Conservation (phyloP, 2,113 vertebrate genomes). For the Corynorhinus townsendii region DNA sequence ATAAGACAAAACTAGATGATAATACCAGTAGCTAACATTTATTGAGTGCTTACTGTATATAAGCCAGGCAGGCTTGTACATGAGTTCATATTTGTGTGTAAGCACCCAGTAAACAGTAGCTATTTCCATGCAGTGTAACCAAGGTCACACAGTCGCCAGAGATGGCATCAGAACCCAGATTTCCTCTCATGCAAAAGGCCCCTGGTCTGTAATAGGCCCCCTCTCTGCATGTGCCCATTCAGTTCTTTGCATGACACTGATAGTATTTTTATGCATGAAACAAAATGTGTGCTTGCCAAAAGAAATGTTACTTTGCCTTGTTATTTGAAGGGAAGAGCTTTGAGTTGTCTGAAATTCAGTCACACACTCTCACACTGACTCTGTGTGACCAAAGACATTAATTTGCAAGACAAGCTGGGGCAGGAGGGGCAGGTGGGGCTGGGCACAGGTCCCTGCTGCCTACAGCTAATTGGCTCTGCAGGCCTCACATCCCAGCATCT, state of each 20-base stretch:
- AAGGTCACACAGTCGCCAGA: neutral
- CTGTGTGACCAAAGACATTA: slow-evolving; percentile 51
- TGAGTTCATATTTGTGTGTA: neutral
- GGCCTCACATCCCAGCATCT: slow-evolving; percentile 9
- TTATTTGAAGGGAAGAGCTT: neutral
- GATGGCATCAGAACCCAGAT: neutral
- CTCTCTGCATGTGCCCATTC: neutral
- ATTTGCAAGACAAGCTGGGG: slow-evolving; percentile 58
- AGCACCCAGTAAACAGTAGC: neutral
- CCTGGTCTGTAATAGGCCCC: neutral
- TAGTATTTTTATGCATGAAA: neutral
- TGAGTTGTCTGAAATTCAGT: slow-evolving; percentile 40
- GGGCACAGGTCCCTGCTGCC: slow-evolving; percentile 43
- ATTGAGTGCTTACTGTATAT: neutral
- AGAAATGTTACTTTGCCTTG: slow-evolving; percentile 21
- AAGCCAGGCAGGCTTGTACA: neutral
- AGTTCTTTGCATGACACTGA: neutral
- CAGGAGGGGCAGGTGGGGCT: slow-evolving; percentile 6
- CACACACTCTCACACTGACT: slow-evolving; percentile 4
- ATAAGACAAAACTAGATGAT: neutral
- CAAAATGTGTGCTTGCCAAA: neutral
- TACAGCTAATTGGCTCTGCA: slow-evolving; percentile 23
- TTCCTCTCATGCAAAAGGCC: neutral
- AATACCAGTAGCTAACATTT: neutral
- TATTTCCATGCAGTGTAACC: neutral